Evolutionary conservation across 2,888 invertebrate genomes (phyloP), one percentile per base, ranked within the genome.

Genomic region (Drosophila recens): DNA sequence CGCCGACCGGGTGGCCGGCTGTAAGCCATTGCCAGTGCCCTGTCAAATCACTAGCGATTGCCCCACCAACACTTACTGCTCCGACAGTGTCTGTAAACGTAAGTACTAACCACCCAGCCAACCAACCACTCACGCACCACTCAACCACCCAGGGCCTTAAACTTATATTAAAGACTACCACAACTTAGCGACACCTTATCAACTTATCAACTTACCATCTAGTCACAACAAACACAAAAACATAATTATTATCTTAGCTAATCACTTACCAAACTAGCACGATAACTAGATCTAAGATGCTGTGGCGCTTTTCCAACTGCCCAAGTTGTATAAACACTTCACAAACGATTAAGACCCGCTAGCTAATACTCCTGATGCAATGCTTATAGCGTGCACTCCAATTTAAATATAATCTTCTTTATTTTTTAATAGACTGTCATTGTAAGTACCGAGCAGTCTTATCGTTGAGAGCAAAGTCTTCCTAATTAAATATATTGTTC

Each of bases 1-100:
- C 40, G 94, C 94, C 71, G 95, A 96, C 91, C 93, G 95, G 51
- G 93, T 93, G 72, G 88, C 94, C 72, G 97, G 97, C 46, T 98
- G 98, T 90, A 94, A 94, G 88, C 96, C 96, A 30, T 95, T 95
- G 91, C 95, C 97, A 89, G 94, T 95, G 63, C 93, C 95, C 64
- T 98, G 98, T 90, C 94, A 93, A 67, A 93, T 94, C 68, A 96
- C 95, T 86, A 92, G 94, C 23, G 96, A 97, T 84, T 98, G 98
- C 91, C 95, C 95, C 46, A 93, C 94, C 64, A 96, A 96, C 89
- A 95, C 96, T 46, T 97, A 97, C 90, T 97, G 97, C 88, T 96
- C 97, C 88, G 96, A 95, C 82, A 95, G 95, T 82, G 93, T 95
- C 69, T 98, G 97, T 91, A 96, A 96, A 94, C 96, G 96, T 97